A percentile compares a stretch with the other conserved stretches of the same genome.
phyloP scores from a whole-genome alignment of 2,113 vertebrate species.

The Struthidea cinerea region DNA sequence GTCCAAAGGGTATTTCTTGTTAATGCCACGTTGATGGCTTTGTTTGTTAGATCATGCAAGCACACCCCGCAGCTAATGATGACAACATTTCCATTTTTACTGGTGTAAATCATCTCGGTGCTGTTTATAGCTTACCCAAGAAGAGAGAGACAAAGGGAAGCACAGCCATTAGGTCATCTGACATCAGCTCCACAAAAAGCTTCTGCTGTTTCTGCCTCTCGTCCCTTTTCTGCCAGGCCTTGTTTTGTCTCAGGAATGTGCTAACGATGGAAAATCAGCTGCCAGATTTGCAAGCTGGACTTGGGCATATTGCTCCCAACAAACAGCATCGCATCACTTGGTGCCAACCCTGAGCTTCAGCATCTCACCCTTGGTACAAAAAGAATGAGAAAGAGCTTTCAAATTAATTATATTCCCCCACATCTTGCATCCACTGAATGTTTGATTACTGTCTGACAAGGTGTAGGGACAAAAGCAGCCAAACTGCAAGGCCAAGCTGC shows the following conservation, averaged over 20 bases:
- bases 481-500: not conserved
- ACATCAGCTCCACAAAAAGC: not conserved
- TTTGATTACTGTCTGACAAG: not conserved
- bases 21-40: not conserved
- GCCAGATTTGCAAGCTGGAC: not conserved
- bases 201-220: not conserved
- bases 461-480: not conserved
- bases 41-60: not conserved
- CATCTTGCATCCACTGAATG: not conserved
- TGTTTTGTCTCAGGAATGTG: not conserved
- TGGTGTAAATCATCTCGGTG: not conserved
- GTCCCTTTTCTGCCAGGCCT: not conserved
- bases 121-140: not conserved
- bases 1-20: not conserved
- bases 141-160: not conserved
- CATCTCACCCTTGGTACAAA: not conserved
- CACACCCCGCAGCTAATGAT: not conserved
- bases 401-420: accelerated
- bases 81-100: not conserved
- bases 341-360: not conserved
- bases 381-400: not conserved
- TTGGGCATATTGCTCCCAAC: not conserved
- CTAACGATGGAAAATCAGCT: not conserved
- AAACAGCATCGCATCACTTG: not conserved
- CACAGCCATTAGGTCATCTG: not conserved